phyloP scores from a whole-genome alignment of 2,797 vertebrate genomes.

The Epinephelus coioides region DNA sequence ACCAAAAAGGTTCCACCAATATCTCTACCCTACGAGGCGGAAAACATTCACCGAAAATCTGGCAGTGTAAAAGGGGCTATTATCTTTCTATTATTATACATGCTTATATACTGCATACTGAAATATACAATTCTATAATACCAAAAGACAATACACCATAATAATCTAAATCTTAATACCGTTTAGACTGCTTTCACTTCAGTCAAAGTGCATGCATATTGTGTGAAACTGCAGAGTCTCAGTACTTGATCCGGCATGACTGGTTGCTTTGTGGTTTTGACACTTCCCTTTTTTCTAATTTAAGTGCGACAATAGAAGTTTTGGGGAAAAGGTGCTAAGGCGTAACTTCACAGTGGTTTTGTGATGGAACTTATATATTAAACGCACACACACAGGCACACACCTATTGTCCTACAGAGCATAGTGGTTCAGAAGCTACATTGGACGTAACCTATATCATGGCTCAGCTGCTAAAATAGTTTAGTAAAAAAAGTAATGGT shows the following conservation, averaged over 20 bases:
- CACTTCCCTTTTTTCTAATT: constrained; percentile 43
- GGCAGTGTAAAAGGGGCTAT: too few species aligned
- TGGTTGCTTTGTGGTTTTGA: constrained; percentile 44
- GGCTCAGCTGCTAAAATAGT: background rate
- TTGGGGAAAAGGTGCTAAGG: background rate
- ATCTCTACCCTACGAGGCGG: too few species aligned
- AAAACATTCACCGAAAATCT: too few species aligned
- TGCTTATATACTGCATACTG: background rate
- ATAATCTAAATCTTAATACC: background rate
- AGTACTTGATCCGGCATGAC: background rate
- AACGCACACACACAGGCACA: background rate
- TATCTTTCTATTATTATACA: background rate
- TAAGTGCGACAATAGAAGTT: background rate
- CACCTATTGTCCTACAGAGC: background rate
- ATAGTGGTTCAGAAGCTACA: background rate
- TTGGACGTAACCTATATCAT: background rate
- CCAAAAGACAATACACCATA: too few species aligned
- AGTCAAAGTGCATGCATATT: background rate
- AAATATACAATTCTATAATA: background rate
- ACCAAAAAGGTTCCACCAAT: too few species aligned
- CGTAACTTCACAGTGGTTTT: constrained; percentile 16
- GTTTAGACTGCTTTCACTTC: background rate
- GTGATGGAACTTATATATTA: background rate
- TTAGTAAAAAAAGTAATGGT: background rate
- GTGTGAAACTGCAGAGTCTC: background rate